phyloP scores from a whole-genome alignment of 2,797 vertebrate species.

The Hybognathus amarus region DNA sequence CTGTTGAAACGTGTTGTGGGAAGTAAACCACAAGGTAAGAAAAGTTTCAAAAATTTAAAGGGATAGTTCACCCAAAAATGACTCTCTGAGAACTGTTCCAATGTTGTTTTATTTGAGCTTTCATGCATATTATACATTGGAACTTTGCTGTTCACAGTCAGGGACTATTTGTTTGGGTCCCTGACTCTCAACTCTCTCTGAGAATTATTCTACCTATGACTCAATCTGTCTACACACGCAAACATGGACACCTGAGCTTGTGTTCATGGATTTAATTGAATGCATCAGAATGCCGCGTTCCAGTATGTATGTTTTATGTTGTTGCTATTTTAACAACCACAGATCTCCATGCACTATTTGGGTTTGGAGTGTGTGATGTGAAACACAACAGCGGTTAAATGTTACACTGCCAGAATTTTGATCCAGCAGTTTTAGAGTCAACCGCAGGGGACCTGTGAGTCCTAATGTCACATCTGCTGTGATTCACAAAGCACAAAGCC shows the following conservation, averaged over 20 bases:
- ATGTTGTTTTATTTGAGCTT: too few relatives aligned
- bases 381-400: conserved; percentile 8
- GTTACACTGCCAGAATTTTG: conserved; percentile 1
- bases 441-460: conserved; percentile 22
- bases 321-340: background rate
- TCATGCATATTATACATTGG: too few relatives aligned
- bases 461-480: conserved; percentile 18
- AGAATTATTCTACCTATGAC: conserved; percentile 10
- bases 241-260: too few relatives aligned
- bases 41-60: too few relatives aligned
- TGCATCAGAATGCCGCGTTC: background rate
- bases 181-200: background rate
- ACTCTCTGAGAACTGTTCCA: too few relatives aligned
- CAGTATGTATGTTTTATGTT: background rate
- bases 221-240: conserved; percentile 10
- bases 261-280: background rate
- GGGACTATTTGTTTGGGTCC: too few relatives aligned
- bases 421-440: conserved; percentile 12
- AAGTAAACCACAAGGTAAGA: background rate
- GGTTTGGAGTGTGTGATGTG: background rate
- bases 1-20: background rate
- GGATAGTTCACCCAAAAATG: too few relatives aligned
- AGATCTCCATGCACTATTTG: background rate
- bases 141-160: too few relatives aligned
- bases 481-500: conserved; percentile 19